A percentile compares a stretch with the other conserved stretches of the same genome.
Evolutionary conservation across 2,888 invertebrate species (phyloP).

Genomic region (Epinotia demarniana): DNA sequence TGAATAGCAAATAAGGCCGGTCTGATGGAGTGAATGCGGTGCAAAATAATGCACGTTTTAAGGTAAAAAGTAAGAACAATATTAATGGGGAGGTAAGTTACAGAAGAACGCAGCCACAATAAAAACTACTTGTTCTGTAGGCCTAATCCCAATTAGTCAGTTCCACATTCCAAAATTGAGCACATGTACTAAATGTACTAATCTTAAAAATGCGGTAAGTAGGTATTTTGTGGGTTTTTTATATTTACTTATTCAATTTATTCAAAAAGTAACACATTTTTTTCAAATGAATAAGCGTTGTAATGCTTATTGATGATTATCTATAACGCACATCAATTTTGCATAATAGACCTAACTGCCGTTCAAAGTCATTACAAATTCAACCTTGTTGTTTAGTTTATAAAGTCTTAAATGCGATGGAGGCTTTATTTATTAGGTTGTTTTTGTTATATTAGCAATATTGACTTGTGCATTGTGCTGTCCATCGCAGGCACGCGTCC

Average conservation of each 20-base stretch:
- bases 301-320: slow-evolving; percentile 28
- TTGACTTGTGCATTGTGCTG: slow-evolving; percentile 70
- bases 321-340: slow-evolving; percentile 7
- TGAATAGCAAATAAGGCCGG: slow-evolving; percentile 7
- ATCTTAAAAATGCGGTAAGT: background rate
- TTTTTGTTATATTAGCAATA: slow-evolving; percentile 1
- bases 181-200: no score
- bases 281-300: slow-evolving; percentile 1
- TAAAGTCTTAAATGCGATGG: background rate
- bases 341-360: background rate
- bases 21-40: background rate
- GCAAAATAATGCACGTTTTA: background rate
- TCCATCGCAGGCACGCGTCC: slow-evolving; percentile 73
- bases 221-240: background rate
- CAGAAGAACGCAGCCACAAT: no score
- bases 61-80: background rate
- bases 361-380: background rate
- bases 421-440: background rate
- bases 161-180: background rate
- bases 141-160: background rate
- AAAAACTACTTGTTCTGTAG: background rate
- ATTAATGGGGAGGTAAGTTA: no score
- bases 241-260: slow-evolving; percentile 16
- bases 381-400: background rate
- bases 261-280: slow-evolving; percentile 16